Percentiles rank a stretch among this genome's conserved stretches.
Evolutionary conservation across 2,797 vertebrate species (phyloP).

Genomic region (Psittacula derbiana): DNA sequence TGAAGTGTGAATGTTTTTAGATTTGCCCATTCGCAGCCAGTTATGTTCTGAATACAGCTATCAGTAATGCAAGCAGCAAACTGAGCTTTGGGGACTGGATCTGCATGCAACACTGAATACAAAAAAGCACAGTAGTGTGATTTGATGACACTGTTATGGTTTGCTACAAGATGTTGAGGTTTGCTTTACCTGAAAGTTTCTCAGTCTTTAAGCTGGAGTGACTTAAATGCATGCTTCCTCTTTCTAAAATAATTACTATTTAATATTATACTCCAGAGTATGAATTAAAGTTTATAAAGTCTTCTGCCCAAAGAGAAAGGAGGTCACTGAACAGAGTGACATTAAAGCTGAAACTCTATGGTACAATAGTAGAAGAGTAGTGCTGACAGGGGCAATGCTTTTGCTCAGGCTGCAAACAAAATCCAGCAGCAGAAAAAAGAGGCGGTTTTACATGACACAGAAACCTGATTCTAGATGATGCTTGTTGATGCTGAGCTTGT

Average conservation of each 20-base stretch:
- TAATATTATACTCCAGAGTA: neutral
- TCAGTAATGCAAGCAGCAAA: neutral
- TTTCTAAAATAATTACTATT: neutral
- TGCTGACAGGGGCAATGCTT: neutral
- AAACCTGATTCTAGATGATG: neutral
- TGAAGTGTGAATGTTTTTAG: neutral
- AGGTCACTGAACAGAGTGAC: neutral
- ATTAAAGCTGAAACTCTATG: neutral
- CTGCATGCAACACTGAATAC: rapidly evolving
- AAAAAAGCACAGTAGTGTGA: neutral
- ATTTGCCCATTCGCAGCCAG: neutral
- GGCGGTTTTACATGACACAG: neutral
- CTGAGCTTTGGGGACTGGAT: neutral
- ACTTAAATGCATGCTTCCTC: neutral
- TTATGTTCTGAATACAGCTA: neutral
- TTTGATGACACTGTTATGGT: neutral
- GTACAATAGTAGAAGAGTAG: neutral
- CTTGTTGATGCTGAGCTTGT: neutral
- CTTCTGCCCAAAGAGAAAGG: neutral
- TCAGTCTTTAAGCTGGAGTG: neutral
- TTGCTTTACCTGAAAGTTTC: neutral
- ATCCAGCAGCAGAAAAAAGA: neutral
- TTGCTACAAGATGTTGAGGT: neutral
- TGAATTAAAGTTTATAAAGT: neutral
- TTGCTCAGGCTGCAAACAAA: neutral